A percentile compares a stretch with the other conserved stretches of the same genome.
These are phyloP conservation scores for Crematogaster levior DNA, from an alignment of 2,888 invertebrate genomes.

Conservation along the genomic window DNA sequence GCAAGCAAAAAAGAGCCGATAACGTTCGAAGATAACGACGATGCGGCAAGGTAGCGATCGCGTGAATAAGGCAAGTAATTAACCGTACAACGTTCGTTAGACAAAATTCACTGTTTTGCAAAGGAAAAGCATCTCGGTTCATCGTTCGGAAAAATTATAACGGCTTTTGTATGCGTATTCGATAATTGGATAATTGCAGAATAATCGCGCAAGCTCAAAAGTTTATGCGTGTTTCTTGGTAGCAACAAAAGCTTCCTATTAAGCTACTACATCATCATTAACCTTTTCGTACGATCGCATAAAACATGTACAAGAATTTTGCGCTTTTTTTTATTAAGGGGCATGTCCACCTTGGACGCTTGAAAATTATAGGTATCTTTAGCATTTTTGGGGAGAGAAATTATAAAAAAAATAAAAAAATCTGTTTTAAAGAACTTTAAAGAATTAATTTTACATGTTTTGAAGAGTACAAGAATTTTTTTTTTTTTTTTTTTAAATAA, in stretches of 20 bases:
- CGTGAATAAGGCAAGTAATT: constrained; percentile 75
- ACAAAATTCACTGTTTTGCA: constrained; percentile 70
- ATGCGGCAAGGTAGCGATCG: constrained; percentile 35
- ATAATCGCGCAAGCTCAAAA: constrained; percentile 61
- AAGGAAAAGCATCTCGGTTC: constrained; percentile 17
- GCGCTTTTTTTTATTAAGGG: not conserved
- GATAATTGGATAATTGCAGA: constrained; percentile 77
- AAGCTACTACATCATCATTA: not conserved
- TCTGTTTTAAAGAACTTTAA: too few species aligned
- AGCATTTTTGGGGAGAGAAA: too few species aligned
- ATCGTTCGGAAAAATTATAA: not conserved
- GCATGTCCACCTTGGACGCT: too few species aligned
- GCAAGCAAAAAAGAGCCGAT: not conserved
- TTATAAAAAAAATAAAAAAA: too few species aligned
- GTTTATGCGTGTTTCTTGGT: constrained; percentile 10
- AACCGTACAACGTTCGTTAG: constrained; percentile 77
- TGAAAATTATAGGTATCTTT: too few species aligned
- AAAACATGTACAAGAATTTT: not conserved
- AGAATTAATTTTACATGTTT: too few species aligned
- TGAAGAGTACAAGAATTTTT: too few species aligned
- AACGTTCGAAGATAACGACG: constrained; percentile 29
- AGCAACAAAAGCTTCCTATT: not conserved
- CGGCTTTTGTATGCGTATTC: constrained; percentile 67
- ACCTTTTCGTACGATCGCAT: not conserved
- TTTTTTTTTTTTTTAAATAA: too few species aligned